Base-by-base conservation (phyloP, 2,888 invertebrate species). In the Scelioninae gen. 2 region DNA sequence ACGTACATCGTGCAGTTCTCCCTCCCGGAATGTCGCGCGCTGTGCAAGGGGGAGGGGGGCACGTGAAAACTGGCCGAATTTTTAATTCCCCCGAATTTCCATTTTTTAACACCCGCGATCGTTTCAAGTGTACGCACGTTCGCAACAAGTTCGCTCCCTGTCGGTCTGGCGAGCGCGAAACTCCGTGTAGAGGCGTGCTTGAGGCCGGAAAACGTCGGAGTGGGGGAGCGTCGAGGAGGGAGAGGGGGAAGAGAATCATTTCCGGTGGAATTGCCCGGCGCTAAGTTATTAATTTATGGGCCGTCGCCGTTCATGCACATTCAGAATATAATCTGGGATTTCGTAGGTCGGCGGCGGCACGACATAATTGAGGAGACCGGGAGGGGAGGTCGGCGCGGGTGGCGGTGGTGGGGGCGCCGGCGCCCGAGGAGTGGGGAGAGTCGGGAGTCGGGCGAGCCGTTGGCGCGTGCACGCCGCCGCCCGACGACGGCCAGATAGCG, bases 241-340 rank as follows among this genome's bases (percentile, higher is more conserved):
- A 22, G 9, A 18, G 9, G n/a, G 19, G 37, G n/a, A 31, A 15
- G 15, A 39, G 60, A 60, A 69, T 69, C 65, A 70, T 70, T 74
- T 74, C 74, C 60, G 70, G 41, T 65, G 64, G 74, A 73, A 71
- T 71, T 68, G 64, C 68, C 64, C 53, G 45, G 43, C 61, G 65
- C 69, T 76, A 65, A 68, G 71, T 76, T 76, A 74, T 76, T 76
- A 76, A 76, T 76, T 74, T 76, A 76, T 76, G 65, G 64, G 50
- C 52, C 68, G 65, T 70, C 74, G 65, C 61, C 69, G 74, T 74
- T 71, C 64, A 58, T 74, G 63, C 70, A 73, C 74, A 76, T 73
- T 67, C 69, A 46, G 72, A 70, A 76, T 70, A 76, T 76, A 76
- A 76, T 76, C 74, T 67, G 69, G 72, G 70, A 74, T 76, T 76